Base-by-base conservation (phyloP, 2,113 vertebrate genomes). In the Nannobrachium achirus region DNA sequence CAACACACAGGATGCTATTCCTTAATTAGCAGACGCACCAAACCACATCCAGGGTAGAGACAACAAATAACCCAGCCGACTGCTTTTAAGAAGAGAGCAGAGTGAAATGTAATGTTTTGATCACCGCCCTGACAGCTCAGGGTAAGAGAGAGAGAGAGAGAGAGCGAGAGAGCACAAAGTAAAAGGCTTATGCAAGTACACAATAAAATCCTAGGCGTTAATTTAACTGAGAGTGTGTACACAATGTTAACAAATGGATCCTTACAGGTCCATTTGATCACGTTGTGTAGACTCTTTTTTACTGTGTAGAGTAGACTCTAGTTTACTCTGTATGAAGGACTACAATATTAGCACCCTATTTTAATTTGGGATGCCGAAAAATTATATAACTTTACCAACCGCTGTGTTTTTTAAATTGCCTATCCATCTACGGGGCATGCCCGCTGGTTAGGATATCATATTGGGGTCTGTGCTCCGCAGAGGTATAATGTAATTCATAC, bases 381-480 rank as follows among this genome's bases (percentile, higher is more conserved):
- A 90, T 78, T 80, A 79, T 82, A 89, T 81, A 82, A 88, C 63
- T 86, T 59, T 75, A 82, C 82, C 79, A 69, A 81, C 84, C 84
- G 86, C 85, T 84, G 90, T 76, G 82, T 81, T 89, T 88, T n/a
- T 88, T 57, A 89, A 88, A 89, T 91, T 86, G 88, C 84, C 86
- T 88, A 86, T 89, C 89, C 86, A 85, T 89, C 86, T 76, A 59
- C 66, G 59, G 68, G 76, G 81, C 62, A 84, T 66, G 71, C 74
- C n/a, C 76, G 79, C 65, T 56, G 73, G 66, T 59, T 67, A 53
- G 58, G 66, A 82, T 69, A 69, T 53, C 16, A 78, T 60, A 48
- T 56, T 42, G 19, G 19, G 48, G 51, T 33, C 38, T 67, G 63
- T 68, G 78, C 66, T 78, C 83, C 65, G 75, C 67, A 57, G 75